Conservation (phyloP, 2,797 vertebrate genomes). For the Malacoctenus gilli region DNA sequence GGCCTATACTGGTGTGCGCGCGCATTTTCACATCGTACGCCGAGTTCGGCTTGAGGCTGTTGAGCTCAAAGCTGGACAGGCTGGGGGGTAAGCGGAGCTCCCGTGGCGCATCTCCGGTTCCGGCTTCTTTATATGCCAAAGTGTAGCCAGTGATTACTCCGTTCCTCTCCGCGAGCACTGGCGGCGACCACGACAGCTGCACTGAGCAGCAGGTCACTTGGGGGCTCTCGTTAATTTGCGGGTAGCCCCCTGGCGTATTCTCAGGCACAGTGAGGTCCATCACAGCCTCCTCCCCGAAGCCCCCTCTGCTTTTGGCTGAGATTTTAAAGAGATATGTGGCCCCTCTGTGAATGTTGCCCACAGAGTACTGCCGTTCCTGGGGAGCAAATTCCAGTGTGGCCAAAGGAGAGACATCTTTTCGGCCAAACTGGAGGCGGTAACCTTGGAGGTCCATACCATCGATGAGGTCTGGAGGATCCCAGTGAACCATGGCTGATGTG, state of each 20-base stretch:
- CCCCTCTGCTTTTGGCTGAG: constrained; percentile 90
- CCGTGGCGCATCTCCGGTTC: constrained; percentile 74
- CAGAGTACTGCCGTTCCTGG: constrained; percentile 84
- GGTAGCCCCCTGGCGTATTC: constrained; percentile 90
- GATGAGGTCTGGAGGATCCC: constrained; percentile 85
- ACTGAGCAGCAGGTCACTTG: constrained; percentile 90
- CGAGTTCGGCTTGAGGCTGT: constrained; percentile 93
- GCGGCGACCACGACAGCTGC: constrained; percentile 94
- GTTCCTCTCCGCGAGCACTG: constrained; percentile 92
- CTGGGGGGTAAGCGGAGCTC: constrained; percentile 89
- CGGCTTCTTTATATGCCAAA: constrained; percentile 90
- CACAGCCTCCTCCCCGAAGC: constrained; percentile 91
- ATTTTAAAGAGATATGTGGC: constrained; percentile 93
- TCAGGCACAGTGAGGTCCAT: constrained; percentile 88
- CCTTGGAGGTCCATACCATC: constrained; percentile 88
- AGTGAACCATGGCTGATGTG: constrained; percentile 87
- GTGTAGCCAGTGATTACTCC: constrained; percentile 94
- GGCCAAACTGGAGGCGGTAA: constrained; percentile 94
- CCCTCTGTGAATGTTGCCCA: constrained; percentile 88
- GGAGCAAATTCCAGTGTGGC: constrained; percentile 90
- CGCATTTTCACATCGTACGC: constrained; percentile 97
- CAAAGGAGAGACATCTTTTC: constrained; percentile 86
- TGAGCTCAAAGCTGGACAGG: constrained; percentile 89
- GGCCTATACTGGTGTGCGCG: constrained; percentile 97
- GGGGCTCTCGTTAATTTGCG: constrained; percentile 88